Evolutionary conservation across 30 jellyfish, hydroid and myxozoan species (phyloP), one percentile per base, ranked within the genome.

Genomic region (Hydractinia echinata): DNA sequence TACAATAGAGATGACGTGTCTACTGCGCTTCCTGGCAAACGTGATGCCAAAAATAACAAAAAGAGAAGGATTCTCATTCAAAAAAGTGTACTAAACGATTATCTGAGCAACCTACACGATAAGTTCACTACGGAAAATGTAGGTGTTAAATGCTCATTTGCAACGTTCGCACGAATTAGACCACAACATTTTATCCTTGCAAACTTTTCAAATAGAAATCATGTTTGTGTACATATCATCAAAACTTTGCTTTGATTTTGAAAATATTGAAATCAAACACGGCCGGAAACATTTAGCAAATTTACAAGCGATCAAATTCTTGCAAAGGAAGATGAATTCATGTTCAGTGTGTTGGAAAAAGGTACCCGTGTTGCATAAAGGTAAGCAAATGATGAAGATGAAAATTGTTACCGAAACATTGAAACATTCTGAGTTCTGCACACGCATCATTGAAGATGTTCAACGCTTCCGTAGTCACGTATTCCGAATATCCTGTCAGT

Each of bases 1-100:
- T 51, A 71, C 50, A 7, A 6, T 5, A 44, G 81, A n/a, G 81
- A 71, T 51, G 81, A 71, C 50, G 71, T 5, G 7, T n/a, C 81
- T 5, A 71, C 81, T 5, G 81, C 81, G 5, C 71, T 71, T 6
- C 81, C 81, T 6, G 72, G 81, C 4, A 71, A 71, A 51, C 20
- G 13, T 16, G 81, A 71, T 71, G 81, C 81, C 72, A n/a, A n/a
- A n/a, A 71, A 71, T 4, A 71, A 5, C 5, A 71, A 5, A 5
- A 5, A 7, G 18, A 6, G 61, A 30, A 7, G 5, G 14, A n/a
- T n/a, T n/a, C 20, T 21, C 39, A 44, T 44, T 6, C 55, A 71
- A n/a, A 5, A 71, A 71, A 51, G 81, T 6, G 61, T 21, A 15
- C 8, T 30, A 5, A 30, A 44, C 8, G 61, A 71, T 7, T 30